Base-by-base conservation (phyloP, 2,888 invertebrate species). In the Amiota minor region DNA sequence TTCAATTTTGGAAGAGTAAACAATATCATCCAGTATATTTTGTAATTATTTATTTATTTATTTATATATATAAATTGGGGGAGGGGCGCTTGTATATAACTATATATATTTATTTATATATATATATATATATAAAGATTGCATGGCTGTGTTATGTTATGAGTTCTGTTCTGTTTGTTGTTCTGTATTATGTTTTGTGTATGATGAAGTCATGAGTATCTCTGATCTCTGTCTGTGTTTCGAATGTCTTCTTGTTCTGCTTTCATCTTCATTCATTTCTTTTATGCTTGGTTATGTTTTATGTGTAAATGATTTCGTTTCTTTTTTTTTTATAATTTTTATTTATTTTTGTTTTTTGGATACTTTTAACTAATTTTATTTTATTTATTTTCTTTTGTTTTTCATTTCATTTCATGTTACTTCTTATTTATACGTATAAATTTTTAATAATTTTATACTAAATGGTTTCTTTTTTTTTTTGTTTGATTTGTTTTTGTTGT, bases 371-470 rank as follows among this genome's bases (percentile, higher is more conserved):
- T 80, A 72, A 76, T 79, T 80, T 83, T 76, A 75, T 78, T 83
- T 83, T 84, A 76, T 85, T 83, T 84, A 80, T 82, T 84, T 82
- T 79, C 81, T 81, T 86, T 86, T 78, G 78, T 79, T 79, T 50
- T 86, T 76, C 81, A 84, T 77, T 79, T 73, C 78, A 68, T 75
- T 74, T 78, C 75, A 6, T 73, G 79, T 79, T 81, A 78, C 81
- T 83, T 87, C 80, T 81, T 79, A 76, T 86, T 87, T 77, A 87
- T 86, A 87, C 82, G 86, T 88, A 88, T 88, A 86, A 83, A 85
- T 81, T 84, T 87, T 83, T 86, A 35, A 83, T 86, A 88, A 86
- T 87, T 88, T 88, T 86, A 87, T 85, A 84, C 85, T 86, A 86
- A 84, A 81, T 87, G 80, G 78, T 83, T 82, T 82, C 72, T 72